Conservation (phyloP, 2,797 vertebrate genomes). For the Melanotaenia pygmaea region DNA sequence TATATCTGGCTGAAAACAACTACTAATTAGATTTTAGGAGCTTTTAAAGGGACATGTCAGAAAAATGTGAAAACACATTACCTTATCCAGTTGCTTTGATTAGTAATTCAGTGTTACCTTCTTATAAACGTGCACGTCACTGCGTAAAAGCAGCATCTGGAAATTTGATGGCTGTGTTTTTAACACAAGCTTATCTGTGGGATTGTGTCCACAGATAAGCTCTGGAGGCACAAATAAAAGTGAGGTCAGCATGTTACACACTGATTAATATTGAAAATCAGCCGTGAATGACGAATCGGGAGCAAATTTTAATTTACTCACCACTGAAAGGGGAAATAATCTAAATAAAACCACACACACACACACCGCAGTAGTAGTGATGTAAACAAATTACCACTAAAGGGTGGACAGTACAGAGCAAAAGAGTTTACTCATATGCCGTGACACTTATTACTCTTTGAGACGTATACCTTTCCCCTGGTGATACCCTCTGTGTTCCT, state of each 20-base stretch:
- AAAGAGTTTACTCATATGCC: slow-evolving; percentile 68
- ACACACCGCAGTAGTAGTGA: slow-evolving; percentile 1
- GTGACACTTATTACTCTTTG: slow-evolving; percentile 65
- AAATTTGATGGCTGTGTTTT: slow-evolving; percentile 47
- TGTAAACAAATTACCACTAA: slow-evolving; percentile 65
- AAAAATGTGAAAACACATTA: no score
- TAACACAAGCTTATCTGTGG: slow-evolving; percentile 34
- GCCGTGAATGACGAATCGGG: slow-evolving; percentile 62
- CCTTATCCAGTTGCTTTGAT: not conserved
- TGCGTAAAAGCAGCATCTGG: slow-evolving; percentile 5
- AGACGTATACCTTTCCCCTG: slow-evolving; percentile 61
- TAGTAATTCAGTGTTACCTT: slow-evolving; percentile 8
- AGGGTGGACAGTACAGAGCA: slow-evolving; percentile 61
- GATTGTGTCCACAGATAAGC: slow-evolving; percentile 13
- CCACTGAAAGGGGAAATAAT: slow-evolving; percentile 53
- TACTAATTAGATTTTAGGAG: slow-evolving; percentile 24
- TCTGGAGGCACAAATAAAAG: no score
- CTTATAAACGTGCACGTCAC: slow-evolving; percentile 29
- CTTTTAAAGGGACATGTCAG: not conserved
- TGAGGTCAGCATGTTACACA: slow-evolving; percentile 31
- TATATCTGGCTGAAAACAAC: slow-evolving; percentile 14
- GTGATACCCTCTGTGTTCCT: slow-evolving; percentile 32
- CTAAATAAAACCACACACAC: slow-evolving; percentile 30
- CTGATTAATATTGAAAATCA: slow-evolving; percentile 64
- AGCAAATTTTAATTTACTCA: slow-evolving; percentile 63